Conservation (phyloP, 2,113 vertebrate species). For the Stegastes partitus region DNA sequence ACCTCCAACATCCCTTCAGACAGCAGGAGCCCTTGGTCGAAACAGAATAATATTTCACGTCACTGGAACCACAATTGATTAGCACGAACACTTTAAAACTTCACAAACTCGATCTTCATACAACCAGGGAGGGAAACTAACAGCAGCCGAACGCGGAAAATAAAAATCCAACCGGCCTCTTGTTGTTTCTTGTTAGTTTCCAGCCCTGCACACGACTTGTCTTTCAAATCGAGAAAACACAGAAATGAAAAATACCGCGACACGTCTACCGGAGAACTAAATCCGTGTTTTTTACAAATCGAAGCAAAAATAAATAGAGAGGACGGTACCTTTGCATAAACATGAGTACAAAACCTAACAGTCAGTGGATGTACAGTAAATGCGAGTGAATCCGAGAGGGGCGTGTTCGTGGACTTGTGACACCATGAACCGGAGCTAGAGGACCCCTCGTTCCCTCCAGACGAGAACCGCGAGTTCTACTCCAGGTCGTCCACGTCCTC, state of each 20-base stretch:
- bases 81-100: constrained; percentile 64
- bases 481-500: constrained; percentile 83
- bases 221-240: constrained; percentile 70
- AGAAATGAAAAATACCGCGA: constrained; percentile 38
- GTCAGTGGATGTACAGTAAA: constrained; percentile 73
- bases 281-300: constrained; percentile 40
- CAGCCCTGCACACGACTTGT: constrained; percentile 35
- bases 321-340: constrained; percentile 74
- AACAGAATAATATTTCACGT: constrained; percentile 61
- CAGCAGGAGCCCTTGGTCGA: constrained; percentile 52
- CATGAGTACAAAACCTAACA: constrained; percentile 77
- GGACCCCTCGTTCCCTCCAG: not conserved
- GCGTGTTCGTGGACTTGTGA: constrained; percentile 37
- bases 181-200: constrained; percentile 18
- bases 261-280: constrained; percentile 59
- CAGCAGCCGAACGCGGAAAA: not conserved
- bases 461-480: constrained; percentile 38
- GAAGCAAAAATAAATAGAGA: constrained; percentile 74
- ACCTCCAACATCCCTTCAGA: constrained; percentile 36
- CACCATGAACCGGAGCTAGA: constrained; percentile 42
- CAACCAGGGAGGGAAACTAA: constrained; percentile 58
- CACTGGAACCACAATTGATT: constrained; percentile 64
- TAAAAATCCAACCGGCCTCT: not conserved
- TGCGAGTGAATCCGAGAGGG: constrained; percentile 48
- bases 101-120: constrained; percentile 74